A percentile compares a stretch with the other conserved stretches of the same genome.
These are phyloP conservation scores for Mythimna loreyi DNA, from an alignment of 2,888 invertebrate genomes.

Conservation along the genomic window DNA sequence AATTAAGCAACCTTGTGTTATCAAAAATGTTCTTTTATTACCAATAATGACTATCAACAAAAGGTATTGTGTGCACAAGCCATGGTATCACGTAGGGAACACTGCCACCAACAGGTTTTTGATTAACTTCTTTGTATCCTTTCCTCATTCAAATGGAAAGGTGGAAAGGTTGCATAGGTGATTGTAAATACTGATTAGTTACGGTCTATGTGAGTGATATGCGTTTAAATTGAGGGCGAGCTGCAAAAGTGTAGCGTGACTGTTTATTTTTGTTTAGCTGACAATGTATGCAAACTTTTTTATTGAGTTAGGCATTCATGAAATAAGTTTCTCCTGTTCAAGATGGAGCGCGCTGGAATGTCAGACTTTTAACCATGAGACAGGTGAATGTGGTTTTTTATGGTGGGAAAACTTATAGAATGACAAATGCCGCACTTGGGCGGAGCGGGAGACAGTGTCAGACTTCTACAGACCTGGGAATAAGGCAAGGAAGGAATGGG, in stretches of 20 bases:
- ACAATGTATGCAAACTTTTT: neutral
- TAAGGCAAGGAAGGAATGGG: too few species aligned
- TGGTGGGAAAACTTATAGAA: too few species aligned
- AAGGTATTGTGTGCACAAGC: conserved; percentile 22
- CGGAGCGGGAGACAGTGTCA: too few species aligned
- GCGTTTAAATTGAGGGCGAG: too few species aligned
- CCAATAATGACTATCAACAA: conserved; percentile 30
- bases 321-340: too few species aligned
- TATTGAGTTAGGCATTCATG: too few species aligned
- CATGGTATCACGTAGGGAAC: too few species aligned
- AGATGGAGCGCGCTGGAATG: too few species aligned
- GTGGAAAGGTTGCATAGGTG: neutral
- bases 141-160: conserved; percentile 15
- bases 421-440: too few species aligned
- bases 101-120: conserved; percentile 6
- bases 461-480: too few species aligned
- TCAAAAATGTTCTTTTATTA: conserved; percentile 23
- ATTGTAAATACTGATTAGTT: neutral
- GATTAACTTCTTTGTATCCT: conserved; percentile 7
- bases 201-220: neutral
- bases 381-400: too few species aligned
- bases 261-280: neutral
- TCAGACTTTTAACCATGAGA: too few species aligned
- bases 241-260: neutral
- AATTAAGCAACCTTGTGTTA: conserved; percentile 20